A percentile compares a stretch with the other conserved stretches of the same genome.
Conservation (phyloP, 53 echinoderm and acorn worm species). For the Paracentrotus lividus region DNA sequence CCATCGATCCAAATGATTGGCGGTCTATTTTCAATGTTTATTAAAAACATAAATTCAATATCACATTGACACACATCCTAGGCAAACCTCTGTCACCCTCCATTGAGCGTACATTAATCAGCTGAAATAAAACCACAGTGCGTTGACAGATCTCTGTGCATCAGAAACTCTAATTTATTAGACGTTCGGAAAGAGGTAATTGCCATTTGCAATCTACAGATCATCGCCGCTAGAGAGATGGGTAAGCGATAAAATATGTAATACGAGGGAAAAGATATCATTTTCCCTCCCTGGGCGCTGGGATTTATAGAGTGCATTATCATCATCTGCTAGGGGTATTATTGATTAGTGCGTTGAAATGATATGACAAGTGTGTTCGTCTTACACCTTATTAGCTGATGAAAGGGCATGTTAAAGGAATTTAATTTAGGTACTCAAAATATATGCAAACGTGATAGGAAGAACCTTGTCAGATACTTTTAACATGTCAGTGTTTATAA, state of each 20-base stretch:
- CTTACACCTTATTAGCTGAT: neutral
- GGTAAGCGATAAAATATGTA: constrained; percentile 57
- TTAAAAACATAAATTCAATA: neutral
- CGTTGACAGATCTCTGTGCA: neutral
- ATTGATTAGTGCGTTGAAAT: constrained; percentile 43
- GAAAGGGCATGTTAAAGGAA: constrained; percentile 32
- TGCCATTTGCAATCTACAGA: constrained; percentile 49
- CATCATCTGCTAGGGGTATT: neutral
- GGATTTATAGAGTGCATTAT: constrained; percentile 42
- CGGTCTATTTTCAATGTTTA: neutral
- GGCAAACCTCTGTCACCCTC: neutral
- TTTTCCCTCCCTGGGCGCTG: constrained; percentile 9
- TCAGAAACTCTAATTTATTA: constrained; percentile 33
- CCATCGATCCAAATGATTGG: neutral
- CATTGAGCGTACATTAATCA: neutral
- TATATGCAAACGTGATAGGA: neutral
- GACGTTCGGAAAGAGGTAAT: constrained; percentile 47
- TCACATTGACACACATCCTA: constrained; percentile 4
- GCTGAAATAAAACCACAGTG: neutral
- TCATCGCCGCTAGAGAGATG: constrained; percentile 25
- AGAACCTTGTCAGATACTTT: neutral
- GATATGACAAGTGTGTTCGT: constrained; percentile 36
- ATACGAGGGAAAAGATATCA: constrained; percentile 9
- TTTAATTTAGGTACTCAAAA: neutral
- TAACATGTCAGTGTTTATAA: neutral